Conservation (phyloP, 1,140 invertebrate species). For the Atopsyche davidsoni region DNA sequence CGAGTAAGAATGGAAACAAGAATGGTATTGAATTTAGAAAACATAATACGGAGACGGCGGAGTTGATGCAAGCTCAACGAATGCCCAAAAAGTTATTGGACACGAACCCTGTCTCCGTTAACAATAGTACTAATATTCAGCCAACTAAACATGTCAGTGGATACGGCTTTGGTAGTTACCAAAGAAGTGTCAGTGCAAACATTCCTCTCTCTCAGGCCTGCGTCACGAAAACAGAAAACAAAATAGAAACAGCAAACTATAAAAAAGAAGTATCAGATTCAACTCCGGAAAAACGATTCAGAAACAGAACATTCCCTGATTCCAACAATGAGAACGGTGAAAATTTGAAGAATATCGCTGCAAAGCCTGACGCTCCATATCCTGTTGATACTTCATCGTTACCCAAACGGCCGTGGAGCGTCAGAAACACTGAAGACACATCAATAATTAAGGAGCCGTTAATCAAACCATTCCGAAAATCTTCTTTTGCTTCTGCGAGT, state of each 20-base stretch:
- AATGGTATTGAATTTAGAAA: conserved; percentile 30
- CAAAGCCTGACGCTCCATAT: conserved; percentile 41
- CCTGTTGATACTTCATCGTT: conserved; percentile 41
- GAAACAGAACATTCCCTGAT: conserved; percentile 47
- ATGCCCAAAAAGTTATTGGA: conserved; percentile 41
- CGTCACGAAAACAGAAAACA: conserved; percentile 21
- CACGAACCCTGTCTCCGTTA: conserved; percentile 41
- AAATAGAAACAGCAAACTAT: conserved; percentile 39
- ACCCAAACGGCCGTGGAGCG: conserved; percentile 40
- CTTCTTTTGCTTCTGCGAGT: conserved; percentile 30
- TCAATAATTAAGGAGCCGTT: conserved; percentile 13
- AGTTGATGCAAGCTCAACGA: conserved; percentile 31
- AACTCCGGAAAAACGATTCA: conserved; percentile 44
- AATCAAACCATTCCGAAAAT: conserved; percentile 21
- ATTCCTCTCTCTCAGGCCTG: conserved; percentile 26
- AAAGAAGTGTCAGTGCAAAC: conserved; percentile 41
- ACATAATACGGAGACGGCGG: conserved; percentile 30
- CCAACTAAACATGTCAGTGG: not conserved
- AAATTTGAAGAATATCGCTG: conserved; percentile 39
- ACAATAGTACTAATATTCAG: conserved; percentile 21
- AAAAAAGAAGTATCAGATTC: conserved; percentile 48
- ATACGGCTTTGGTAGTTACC: conserved; percentile 17
- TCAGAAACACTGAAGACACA: conserved; percentile 32
- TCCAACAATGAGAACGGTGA: conserved; percentile 41
- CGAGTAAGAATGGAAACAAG: conserved; percentile 27